phyloP scores from a whole-genome alignment of 2,113 vertebrate species.

The Ardeotis arabs region DNA sequence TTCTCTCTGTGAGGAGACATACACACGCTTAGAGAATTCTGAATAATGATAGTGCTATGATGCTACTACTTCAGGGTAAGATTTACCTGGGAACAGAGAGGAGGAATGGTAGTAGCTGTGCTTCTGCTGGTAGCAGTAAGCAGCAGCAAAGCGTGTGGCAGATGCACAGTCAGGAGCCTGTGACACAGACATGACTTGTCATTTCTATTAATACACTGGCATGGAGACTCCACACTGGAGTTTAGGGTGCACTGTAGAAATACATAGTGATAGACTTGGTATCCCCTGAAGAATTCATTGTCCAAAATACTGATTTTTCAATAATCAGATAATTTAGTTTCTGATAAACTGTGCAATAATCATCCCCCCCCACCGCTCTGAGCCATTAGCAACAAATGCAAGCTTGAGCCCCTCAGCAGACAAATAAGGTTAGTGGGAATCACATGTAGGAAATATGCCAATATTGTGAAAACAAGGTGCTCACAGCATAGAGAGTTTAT shows the following conservation, averaged over 20 bases:
- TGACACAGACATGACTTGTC: not conserved
- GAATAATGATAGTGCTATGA: not conserved
- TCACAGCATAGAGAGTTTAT: not conserved
- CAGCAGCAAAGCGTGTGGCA: not conserved
- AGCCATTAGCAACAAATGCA: not conserved
- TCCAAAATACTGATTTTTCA: not conserved
- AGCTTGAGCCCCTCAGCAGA: not conserved
- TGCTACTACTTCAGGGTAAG: not conserved
- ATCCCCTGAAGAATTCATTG: not conserved
- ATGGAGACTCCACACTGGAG: not conserved
- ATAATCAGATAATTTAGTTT: not conserved
- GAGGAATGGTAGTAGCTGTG: not conserved
- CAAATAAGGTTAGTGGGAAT: not conserved
- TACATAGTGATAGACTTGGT: not conserved
- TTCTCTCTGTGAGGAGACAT: not conserved
- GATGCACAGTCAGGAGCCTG: not conserved
- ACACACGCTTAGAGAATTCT: not conserved
- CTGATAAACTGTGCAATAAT: not conserved
- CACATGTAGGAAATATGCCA: not conserved
- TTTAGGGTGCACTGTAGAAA: not conserved
- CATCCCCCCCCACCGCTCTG: fast-evolving
- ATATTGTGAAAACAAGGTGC: not conserved
- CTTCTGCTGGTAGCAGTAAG: not conserved
- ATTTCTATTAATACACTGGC: not conserved
- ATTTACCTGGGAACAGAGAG: not conserved